Evolutionary conservation across 2,113 vertebrate genomes (phyloP).

Genomic region (Psettodes erumei): DNA sequence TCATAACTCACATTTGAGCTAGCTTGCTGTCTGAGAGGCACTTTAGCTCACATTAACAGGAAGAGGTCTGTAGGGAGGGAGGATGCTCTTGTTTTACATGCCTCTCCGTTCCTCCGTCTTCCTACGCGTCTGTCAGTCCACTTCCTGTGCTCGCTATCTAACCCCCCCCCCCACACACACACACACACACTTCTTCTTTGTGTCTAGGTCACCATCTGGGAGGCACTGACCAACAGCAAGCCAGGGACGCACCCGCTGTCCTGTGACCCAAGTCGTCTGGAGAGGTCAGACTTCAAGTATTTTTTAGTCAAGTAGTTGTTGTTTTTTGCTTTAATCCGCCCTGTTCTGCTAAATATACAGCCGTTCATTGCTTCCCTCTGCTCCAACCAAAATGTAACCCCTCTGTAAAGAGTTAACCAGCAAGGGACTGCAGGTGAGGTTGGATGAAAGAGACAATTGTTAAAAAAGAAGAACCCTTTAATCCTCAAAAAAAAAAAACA

Average conservation of each 20-base stretch:
- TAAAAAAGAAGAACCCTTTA: not conserved
- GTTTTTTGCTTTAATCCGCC: not conserved
- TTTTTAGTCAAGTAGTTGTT: not conserved
- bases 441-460: not conserved
- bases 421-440: not conserved
- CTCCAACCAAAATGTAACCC: not conserved
- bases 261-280: slow-evolving; percentile 87
- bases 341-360: not conserved
- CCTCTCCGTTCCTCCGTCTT: not conserved
- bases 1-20: slow-evolving; percentile 28
- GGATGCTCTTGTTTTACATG: not conserved
- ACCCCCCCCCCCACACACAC: too few relatives aligned
- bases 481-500: slow-evolving; percentile 11
- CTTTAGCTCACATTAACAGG: slow-evolving; percentile 22
- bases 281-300: slow-evolving; percentile 83
- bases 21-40: not conserved
- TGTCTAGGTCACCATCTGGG: slow-evolving; percentile 97
- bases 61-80: not conserved
- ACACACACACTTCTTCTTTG: too few relatives aligned
- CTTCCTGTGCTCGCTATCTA: slow-evolving; percentile 9
- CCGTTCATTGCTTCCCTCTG: not conserved
- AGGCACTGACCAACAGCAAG: slow-evolving; percentile 97
- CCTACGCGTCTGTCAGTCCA: not conserved
- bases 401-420: not conserved
- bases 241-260: slow-evolving; percentile 90